Conservation (phyloP, 1,140 invertebrate species). For the Chelonus insularis region DNA sequence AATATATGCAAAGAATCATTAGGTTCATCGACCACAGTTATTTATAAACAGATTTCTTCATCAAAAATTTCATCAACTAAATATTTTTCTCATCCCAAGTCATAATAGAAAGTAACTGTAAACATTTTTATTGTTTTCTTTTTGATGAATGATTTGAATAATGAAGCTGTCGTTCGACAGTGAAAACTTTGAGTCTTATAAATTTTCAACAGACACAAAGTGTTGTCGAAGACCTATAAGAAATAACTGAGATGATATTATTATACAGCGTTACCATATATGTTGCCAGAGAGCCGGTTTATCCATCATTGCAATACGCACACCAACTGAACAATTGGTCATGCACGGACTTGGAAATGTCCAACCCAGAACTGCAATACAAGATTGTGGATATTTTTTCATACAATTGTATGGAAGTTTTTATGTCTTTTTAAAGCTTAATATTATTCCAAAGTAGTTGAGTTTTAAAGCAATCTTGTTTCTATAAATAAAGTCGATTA, state of each 20-base stretch:
- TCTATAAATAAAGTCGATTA: too few relatives aligned
- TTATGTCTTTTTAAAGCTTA: too few relatives aligned
- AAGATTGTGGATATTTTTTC: too few relatives aligned
- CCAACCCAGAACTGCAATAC: too few relatives aligned
- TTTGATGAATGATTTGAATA: too few relatives aligned
- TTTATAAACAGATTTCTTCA: neutral
- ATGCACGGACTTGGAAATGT: slow-evolving; percentile 8
- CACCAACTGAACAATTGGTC: slow-evolving; percentile 19
- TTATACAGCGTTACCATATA: slow-evolving; percentile 21
- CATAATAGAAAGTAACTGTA: too few relatives aligned
- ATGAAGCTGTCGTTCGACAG: too few relatives aligned
- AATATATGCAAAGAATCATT: neutral
- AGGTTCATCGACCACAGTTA: neutral
- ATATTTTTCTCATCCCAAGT: too few relatives aligned
- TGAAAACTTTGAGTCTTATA: neutral
- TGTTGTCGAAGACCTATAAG: neutral
- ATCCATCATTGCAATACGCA: slow-evolving; percentile 1
- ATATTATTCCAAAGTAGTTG: too few relatives aligned
- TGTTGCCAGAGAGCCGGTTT: slow-evolving; percentile 5
- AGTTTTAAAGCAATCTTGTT: too few relatives aligned
- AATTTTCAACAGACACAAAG: neutral
- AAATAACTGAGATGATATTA: slow-evolving; percentile 16
- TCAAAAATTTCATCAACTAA: neutral
- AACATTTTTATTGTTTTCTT: too few relatives aligned
- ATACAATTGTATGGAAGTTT: too few relatives aligned